Evolutionary conservation across 2,113 vertebrate species (phyloP).

Genomic region (Petrocephalus microphthalmus): DNA sequence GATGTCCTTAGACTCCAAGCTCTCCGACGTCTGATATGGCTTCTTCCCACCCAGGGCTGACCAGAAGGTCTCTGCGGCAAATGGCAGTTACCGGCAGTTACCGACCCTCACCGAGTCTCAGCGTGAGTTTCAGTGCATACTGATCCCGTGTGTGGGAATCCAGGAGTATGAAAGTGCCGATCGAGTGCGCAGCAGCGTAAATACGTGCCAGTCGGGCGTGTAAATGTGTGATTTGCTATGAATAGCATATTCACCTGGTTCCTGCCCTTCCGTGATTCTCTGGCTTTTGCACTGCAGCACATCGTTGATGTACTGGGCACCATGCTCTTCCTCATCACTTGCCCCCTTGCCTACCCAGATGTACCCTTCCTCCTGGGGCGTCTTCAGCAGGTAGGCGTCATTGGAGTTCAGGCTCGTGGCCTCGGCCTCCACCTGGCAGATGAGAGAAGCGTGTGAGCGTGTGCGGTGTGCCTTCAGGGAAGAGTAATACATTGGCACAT

Average conservation of each 20-base stretch:
- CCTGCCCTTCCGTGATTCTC: slow-evolving; percentile 65
- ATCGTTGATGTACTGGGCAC: slow-evolving; percentile 63
- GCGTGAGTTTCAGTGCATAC: not conserved
- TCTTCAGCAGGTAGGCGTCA: slow-evolving; percentile 79
- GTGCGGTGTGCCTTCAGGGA: too few species aligned
- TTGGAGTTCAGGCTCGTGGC: slow-evolving; percentile 79
- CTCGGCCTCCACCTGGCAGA: slow-evolving; percentile 65
- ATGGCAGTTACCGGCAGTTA: not conserved
- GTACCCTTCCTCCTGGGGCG: slow-evolving; percentile 60
- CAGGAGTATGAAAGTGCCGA: not conserved
- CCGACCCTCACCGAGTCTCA: not conserved
- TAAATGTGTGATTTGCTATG: not conserved
- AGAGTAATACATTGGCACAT: not conserved
- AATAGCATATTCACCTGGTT: slow-evolving; percentile 63
- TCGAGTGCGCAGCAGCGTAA: not conserved
- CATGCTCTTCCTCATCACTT: slow-evolving; percentile 70
- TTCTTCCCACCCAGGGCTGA: slow-evolving; percentile 70
- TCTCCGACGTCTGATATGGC: slow-evolving; percentile 74
- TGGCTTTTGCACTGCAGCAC: slow-evolving; percentile 60
- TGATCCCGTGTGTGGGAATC: not conserved
- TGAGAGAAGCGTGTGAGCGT: not conserved
- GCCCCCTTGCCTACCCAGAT: slow-evolving; percentile 78
- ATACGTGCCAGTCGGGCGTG: not conserved
- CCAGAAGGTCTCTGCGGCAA: slow-evolving; percentile 75
- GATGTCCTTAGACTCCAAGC: slow-evolving; percentile 59